phyloP scores from a whole-genome alignment of 1,140 invertebrate species.

The Zaprionus inermis region DNA sequence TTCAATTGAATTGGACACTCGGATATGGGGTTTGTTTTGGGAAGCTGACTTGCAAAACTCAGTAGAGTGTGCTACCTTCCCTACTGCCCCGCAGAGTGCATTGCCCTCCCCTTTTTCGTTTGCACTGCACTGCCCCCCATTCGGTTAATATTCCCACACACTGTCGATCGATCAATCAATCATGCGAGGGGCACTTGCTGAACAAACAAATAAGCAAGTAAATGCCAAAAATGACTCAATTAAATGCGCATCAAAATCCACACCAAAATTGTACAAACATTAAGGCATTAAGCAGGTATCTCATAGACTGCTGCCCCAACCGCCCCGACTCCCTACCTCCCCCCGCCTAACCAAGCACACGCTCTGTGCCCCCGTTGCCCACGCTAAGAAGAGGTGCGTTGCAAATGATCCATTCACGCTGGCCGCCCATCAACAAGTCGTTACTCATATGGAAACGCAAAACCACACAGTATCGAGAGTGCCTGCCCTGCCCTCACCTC shows the following conservation, averaged over 20 bases:
- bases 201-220: conserved; percentile 34
- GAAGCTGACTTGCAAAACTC: too few species aligned
- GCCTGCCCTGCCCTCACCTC: not conserved
- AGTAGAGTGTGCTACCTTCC: too few species aligned
- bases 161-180: conserved; percentile 43
- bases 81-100: not conserved
- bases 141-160: not conserved
- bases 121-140: not conserved
- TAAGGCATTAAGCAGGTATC: not conserved
- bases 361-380: not conserved
- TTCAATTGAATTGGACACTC: too few species aligned
- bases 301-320: too few species aligned
- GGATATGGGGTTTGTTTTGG: too few species aligned
- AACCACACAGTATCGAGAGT: conserved; percentile 2
- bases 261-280: conserved; percentile 19
- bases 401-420: conserved; percentile 44
- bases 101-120: not conserved
- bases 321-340: not conserved
- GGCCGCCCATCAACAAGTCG: conserved; percentile 24
- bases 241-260: conserved; percentile 33
- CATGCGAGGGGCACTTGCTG: conserved; percentile 26
- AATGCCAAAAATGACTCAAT: conserved; percentile 35
- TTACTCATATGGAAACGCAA: conserved; percentile 23
- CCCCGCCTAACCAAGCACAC: not conserved
- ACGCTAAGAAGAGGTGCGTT: conserved; percentile 1